A percentile compares a stretch with the other conserved stretches of the same genome.
Evolutionary conservation across 2,888 invertebrate genomes (phyloP).

Genomic region (Euplagia quadripunctaria): DNA sequence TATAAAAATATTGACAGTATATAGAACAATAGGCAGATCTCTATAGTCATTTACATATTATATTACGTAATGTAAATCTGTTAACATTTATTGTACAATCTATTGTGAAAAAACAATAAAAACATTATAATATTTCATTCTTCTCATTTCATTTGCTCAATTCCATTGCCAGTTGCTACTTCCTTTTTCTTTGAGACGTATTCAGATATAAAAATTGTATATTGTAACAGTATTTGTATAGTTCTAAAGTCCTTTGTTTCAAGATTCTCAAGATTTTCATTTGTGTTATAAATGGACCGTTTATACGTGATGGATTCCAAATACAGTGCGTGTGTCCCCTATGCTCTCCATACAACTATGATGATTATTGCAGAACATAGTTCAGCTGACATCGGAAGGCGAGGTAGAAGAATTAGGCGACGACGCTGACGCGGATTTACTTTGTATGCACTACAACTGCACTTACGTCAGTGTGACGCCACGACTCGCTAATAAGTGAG

Average conservation of each 20-base stretch:
- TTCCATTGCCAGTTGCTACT: too few species aligned
- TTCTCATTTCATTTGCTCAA: too few species aligned
- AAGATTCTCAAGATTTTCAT: neutral
- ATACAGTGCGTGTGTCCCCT: neutral
- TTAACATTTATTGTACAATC: too few species aligned
- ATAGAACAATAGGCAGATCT: too few species aligned
- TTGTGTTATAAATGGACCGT: neutral
- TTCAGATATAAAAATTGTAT: too few species aligned
- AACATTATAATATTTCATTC: too few species aligned
- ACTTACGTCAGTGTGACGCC: constrained; percentile 81
- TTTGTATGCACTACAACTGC: constrained; percentile 81
- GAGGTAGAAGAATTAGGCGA: constrained; percentile 77
- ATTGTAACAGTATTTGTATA: too few species aligned
- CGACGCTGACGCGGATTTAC: constrained; percentile 66
- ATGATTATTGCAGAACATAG: constrained; percentile 63
- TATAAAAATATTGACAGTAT: too few species aligned
- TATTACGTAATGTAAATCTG: too few species aligned
- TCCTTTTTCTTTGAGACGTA: too few species aligned
- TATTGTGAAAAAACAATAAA: too few species aligned
- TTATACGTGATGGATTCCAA: neutral
- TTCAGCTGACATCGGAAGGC: constrained; percentile 73
- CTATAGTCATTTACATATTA: too few species aligned
- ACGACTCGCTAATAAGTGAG: constrained; percentile 77
- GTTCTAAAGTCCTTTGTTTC: neutral
- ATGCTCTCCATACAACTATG: neutral